These are phyloP conservation scores for Melanotaenia duboulayi DNA, from an alignment of 2,113 vertebrate species.

Conservation along the genomic window DNA sequence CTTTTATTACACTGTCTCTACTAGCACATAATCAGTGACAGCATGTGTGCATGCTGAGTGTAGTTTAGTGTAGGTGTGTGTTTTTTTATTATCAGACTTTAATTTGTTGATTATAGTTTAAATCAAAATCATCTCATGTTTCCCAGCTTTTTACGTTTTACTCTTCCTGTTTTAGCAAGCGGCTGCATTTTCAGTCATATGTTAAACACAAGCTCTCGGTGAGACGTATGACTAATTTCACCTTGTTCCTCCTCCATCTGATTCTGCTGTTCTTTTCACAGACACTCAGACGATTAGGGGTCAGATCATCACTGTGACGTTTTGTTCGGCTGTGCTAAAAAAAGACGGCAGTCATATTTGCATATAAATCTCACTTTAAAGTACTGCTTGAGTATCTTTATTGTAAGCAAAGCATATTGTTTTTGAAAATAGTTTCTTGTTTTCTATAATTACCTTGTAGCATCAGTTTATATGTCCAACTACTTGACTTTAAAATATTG, in stretches of 20 bases:
- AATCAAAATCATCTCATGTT: no score
- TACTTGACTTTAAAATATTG: neutral
- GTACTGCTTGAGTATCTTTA: neutral
- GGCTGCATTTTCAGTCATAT: conserved; percentile 7
- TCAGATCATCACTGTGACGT: conserved; percentile 40
- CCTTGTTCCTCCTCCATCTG: neutral
- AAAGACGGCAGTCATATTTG: conserved; percentile 47
- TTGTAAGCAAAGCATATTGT: conserved; percentile 1
- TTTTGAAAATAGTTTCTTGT: conserved; percentile 12
- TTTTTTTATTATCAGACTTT: neutral
- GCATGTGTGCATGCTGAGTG: neutral
- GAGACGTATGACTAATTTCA: conserved; percentile 11
- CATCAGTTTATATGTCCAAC: neutral
- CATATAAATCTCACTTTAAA: conserved; percentile 11
- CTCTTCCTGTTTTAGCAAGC: neutral
- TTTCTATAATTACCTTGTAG: neutral
- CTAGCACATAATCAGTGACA: neutral
- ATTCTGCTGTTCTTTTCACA: conserved; percentile 15
- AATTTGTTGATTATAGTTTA: no score
- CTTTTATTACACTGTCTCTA: neutral
- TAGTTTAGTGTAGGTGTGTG: neutral
- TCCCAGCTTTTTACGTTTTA: neutral
- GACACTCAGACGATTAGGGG: neutral
- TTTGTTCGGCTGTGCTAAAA: conserved; percentile 31
- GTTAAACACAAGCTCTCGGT: neutral